Percentiles rank a stretch among this genome's conserved stretches.
Conservation (phyloP, 1,140 invertebrate species). For the Acromyrmex echinatior region DNA sequence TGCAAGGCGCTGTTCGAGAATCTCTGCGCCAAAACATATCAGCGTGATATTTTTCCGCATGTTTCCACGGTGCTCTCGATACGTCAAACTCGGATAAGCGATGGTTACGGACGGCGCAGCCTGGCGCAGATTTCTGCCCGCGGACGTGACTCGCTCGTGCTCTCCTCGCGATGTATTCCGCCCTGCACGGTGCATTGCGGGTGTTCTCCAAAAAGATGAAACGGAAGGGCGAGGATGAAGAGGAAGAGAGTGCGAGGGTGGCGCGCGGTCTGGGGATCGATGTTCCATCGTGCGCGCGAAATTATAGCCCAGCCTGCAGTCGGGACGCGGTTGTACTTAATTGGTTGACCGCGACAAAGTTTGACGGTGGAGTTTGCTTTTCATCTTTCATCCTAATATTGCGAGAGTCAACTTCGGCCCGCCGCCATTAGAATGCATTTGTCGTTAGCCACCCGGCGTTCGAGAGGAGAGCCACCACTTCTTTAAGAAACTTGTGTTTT, state of each 20-base stretch:
- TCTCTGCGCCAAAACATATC: background rate
- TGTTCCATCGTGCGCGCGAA: constrained; percentile 55
- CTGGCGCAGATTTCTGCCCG: constrained; percentile 15
- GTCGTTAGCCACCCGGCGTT: constrained; percentile 20
- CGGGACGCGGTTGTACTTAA: constrained; percentile 56
- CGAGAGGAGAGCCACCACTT: background rate
- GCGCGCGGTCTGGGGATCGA: constrained; percentile 30
- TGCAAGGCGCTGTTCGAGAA: background rate
- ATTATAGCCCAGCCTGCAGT: constrained; percentile 39
- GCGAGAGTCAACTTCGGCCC: constrained; percentile 50
- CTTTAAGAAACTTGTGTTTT: constrained; percentile 28
- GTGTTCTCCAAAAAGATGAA: background rate
- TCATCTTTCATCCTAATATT: constrained; percentile 41
- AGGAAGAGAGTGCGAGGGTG: background rate
- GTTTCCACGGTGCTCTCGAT: constrained; percentile 53
- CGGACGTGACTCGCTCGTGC: constrained; percentile 27
- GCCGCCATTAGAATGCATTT: constrained; percentile 53
- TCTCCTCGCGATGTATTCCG: constrained; percentile 28
- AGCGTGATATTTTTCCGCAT: constrained; percentile 47
- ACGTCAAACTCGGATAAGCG: constrained; percentile 52
- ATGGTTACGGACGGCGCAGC: constrained; percentile 12
- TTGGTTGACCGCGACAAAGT: constrained; percentile 55
- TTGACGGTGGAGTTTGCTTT: constrained; percentile 55
- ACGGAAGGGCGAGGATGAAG: background rate
- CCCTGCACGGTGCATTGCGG: constrained; percentile 32